Evolutionary conservation across 2,888 invertebrate species (phyloP), one percentile per base, ranked within the genome.

Genomic region (Galeruca laticollis): DNA sequence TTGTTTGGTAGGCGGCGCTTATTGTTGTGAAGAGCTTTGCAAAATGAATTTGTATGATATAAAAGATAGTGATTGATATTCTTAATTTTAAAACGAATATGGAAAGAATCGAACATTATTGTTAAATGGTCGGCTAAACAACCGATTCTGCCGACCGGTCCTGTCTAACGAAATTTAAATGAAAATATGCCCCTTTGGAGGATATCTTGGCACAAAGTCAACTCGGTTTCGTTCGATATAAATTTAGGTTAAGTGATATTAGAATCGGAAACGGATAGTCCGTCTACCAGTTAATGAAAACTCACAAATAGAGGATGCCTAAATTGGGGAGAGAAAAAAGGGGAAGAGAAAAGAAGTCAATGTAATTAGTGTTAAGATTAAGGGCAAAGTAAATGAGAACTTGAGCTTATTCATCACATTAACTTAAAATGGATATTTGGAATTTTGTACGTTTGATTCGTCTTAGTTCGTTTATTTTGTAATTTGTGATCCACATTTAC

Each of bases 161-260:
- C 51, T 51, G 51, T 21, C 20, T 21, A 21, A 51, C 21, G 21
- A 20, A 51, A 18, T 51, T 51, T 21, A 13, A 21, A 51, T 51
- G 21, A 10, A 51, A 51, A 63, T 33, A 54, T 63, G 63, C n/a
- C 43, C 64, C 31, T 43, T 56, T 56, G 9, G 43, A 56, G 64
- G 56, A 56, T 62, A 64, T 56, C 64, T 56, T 64, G 56, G 64
- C 64, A 64, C 31, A 33, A 40, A 64, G 43, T 64, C 64, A 64
- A 64, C 64, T 31, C 35, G 40, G 56, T 40, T 61, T 61, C 49
- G 64, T 56, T 64, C 64, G 64, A 64, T 64, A 64, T 64, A 64
- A 64, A 64, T 64, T 64, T 56, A 56, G 64, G 64, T 56, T 64
- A 64, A 64, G 64, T 64, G 56, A 56, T 56, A 64, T 64, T 64